Conservation (phyloP, 2,797 vertebrate species). For the Chelmon rostratus region DNA sequence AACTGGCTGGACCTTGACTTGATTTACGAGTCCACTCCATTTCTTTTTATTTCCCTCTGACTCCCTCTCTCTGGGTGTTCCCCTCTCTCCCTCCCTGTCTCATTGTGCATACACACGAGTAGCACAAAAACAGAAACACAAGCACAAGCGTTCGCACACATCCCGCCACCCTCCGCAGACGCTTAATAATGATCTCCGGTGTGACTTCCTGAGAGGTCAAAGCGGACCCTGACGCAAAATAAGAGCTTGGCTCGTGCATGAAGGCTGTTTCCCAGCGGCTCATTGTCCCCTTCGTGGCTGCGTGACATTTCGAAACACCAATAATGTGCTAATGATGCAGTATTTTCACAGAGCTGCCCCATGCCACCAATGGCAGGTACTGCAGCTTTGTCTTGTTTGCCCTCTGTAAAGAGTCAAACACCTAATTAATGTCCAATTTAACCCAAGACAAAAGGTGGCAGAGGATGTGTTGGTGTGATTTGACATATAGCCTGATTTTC, state of each 20-base stretch:
- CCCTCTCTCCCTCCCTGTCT: slow-evolving; percentile 11
- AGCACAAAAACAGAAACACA: slow-evolving; percentile 39
- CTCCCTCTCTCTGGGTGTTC: slow-evolving; percentile 7
- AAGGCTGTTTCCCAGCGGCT: slow-evolving; percentile 62
- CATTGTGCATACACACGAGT: slow-evolving; percentile 44
- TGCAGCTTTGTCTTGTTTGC: slow-evolving; percentile 53
- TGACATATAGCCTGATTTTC: slow-evolving; percentile 32
- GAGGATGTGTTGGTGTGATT: slow-evolving; percentile 41
- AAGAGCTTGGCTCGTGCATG: slow-evolving; percentile 55
- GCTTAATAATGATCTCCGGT: slow-evolving; percentile 73
- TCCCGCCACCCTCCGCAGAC: slow-evolving; percentile 51
- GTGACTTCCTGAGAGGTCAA: slow-evolving; percentile 75
- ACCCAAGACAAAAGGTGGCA: slow-evolving; percentile 63
- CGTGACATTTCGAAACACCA: slow-evolving; percentile 84
- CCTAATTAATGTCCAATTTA: slow-evolving; percentile 76
- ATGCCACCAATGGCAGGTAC: slow-evolving; percentile 62
- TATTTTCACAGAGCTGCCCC: slow-evolving; percentile 72
- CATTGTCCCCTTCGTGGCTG: slow-evolving; percentile 68
- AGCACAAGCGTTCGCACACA: slow-evolving; percentile 7
- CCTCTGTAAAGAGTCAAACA: slow-evolving; percentile 62
- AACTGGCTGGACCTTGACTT: slow-evolving; percentile 64
- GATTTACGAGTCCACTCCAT: slow-evolving; percentile 65
- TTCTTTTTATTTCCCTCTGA: slow-evolving; percentile 44
- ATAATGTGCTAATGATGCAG: slow-evolving; percentile 85
- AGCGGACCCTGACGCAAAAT: slow-evolving; percentile 49